These are phyloP conservation scores for Clupea harengus DNA, from an alignment of 2,113 vertebrate genomes.

Conservation along the genomic window DNA sequence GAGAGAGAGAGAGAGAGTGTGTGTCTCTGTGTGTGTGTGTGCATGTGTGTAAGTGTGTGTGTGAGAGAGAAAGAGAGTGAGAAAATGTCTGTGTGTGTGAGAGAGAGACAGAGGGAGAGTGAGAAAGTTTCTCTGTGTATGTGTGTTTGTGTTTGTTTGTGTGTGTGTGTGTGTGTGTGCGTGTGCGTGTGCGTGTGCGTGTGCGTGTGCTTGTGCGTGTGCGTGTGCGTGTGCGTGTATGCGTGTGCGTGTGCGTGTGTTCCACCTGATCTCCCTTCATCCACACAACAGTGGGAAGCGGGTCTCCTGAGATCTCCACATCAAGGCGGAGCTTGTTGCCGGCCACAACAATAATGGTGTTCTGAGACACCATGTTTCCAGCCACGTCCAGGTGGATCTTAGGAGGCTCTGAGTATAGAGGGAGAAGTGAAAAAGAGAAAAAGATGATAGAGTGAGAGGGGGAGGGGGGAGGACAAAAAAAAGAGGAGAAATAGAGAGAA, in stretches of 20 bases:
- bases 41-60: not conserved
- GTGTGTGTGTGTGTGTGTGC: not conserved
- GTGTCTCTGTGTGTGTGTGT: no score
- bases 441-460: no score
- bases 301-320: conserved; percentile 85
- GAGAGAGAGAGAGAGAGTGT: no score
- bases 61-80: no score
- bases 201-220: not conserved
- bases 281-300: conserved; percentile 79
- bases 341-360: conserved; percentile 85
- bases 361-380: conserved; percentile 79
- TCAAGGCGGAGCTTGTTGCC: conserved; percentile 90
- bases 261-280: conserved; percentile 72
- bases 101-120: no score
- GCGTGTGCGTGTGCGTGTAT: not conserved
- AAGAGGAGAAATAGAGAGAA: not conserved
- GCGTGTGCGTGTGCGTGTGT: not conserved
- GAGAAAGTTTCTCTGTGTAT: no score
- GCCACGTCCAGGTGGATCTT: conserved; percentile 89
- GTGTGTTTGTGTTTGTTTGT: not conserved
- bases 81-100: no score
- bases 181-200: not conserved
- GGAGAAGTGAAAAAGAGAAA: not conserved
- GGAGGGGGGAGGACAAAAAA: no score
- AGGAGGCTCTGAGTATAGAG: conserved; percentile 76